Evolutionary conservation across 1,140 invertebrate species (phyloP).

Genomic region (Planococcus citri): DNA sequence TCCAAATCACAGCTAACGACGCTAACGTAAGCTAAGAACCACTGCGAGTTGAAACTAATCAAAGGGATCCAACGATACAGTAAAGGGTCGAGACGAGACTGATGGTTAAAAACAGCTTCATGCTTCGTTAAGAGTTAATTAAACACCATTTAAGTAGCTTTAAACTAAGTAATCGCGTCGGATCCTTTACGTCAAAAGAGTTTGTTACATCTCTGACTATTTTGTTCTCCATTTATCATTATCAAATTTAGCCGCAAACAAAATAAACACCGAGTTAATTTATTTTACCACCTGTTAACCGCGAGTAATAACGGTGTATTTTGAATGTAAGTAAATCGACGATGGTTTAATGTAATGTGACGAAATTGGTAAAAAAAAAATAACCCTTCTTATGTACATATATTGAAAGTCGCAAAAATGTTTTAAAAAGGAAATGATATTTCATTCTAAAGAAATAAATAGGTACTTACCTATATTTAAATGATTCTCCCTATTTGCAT

Average conservation of each 20-base stretch:
- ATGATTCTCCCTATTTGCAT: no score
- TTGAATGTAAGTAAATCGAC: no score
- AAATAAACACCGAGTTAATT: neutral
- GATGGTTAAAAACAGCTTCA: conserved; percentile 17
- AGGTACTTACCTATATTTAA: no score
- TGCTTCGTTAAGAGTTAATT: conserved; percentile 20
- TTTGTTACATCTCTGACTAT: conserved; percentile 9
- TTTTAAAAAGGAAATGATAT: no score
- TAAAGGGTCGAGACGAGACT: neutral
- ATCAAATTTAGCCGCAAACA: neutral
- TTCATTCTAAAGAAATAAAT: no score
- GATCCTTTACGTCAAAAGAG: conserved; percentile 16
- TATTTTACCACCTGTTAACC: neutral
- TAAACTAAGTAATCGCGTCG: conserved; percentile 16
- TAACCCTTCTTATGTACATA: no score
- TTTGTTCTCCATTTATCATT: conserved; percentile 13
- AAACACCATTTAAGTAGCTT: conserved; percentile 19
- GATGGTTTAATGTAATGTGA: no score
- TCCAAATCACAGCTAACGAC: no score
- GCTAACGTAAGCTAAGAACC: neutral
- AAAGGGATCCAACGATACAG: conserved; percentile 12
- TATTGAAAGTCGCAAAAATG: no score
- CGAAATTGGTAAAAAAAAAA: no score
- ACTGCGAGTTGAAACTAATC: conserved; percentile 12
- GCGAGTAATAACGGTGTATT: no score